These are phyloP conservation scores for Mesitornis unicolor DNA, from an alignment of 2,113 vertebrate genomes.

Conservation along the genomic window DNA sequence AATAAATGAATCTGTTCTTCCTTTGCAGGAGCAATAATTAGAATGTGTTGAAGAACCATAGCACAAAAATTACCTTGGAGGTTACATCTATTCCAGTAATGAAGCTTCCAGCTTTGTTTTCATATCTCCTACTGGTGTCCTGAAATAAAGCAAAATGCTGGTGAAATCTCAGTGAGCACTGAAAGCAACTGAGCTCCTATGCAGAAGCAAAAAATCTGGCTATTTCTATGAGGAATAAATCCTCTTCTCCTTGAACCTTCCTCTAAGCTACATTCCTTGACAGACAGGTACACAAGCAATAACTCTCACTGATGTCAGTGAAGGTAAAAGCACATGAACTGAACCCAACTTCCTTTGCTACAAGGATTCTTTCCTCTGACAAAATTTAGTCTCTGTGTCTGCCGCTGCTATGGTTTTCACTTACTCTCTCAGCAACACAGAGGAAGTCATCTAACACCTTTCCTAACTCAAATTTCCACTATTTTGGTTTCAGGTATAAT, in stretches of 20 bases:
- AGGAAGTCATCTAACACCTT: background rate
- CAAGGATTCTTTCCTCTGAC: background rate
- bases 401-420: background rate
- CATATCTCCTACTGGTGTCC: slow-evolving; percentile 91
- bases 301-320: background rate
- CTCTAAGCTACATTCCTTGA: background rate
- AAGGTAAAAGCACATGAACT: background rate
- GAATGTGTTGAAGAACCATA: background rate
- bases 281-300: background rate
- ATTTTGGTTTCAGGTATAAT: background rate
- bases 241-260: background rate
- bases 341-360: background rate
- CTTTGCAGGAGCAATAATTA: slow-evolving; percentile 25
- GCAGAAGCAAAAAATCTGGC: background rate
- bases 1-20: background rate
- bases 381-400: background rate
- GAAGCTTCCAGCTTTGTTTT: slow-evolving; percentile 97
- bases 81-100: slow-evolving; percentile 98
- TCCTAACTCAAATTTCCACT: background rate
- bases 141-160: slow-evolving; percentile 54
- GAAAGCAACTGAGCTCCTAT: background rate
- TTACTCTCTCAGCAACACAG: background rate
- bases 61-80: slow-evolving; percentile 84
- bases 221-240: background rate
- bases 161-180: background rate